Conservation (phyloP, 2,888 invertebrate genomes). For the Hylaea fasciaria region DNA sequence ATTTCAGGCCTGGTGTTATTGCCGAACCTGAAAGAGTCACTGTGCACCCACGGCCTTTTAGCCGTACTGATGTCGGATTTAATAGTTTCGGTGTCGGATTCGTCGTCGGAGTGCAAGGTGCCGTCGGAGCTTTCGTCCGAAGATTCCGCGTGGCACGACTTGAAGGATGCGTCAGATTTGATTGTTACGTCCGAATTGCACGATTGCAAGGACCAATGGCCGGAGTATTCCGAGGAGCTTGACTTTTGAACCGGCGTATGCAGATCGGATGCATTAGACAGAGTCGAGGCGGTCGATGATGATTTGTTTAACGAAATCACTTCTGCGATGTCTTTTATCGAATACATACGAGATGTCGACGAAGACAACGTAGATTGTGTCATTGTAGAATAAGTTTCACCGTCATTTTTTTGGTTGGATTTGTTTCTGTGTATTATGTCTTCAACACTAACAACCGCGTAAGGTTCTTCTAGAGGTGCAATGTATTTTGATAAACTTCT, state of each 20-base stretch:
- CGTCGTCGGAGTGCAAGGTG: slow-evolving; percentile 76
- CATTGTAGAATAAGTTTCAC: slow-evolving; percentile 64
- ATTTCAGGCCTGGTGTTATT: slow-evolving; percentile 58
- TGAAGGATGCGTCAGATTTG: slow-evolving; percentile 73
- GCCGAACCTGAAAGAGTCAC: slow-evolving; percentile 76
- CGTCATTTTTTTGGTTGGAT: slow-evolving; percentile 42
- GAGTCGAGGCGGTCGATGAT: slow-evolving; percentile 65
- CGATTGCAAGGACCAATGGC: slow-evolving; percentile 75
- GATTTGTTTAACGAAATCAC: slow-evolving; percentile 71
- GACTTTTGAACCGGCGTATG: slow-evolving; percentile 71
- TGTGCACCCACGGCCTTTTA: slow-evolving; percentile 79
- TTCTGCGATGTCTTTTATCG: slow-evolving; percentile 76
- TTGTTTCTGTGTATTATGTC: slow-evolving; percentile 62
- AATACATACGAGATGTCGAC: slow-evolving; percentile 68
- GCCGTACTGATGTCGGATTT: slow-evolving; percentile 73
- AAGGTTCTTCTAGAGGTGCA: slow-evolving; percentile 74
- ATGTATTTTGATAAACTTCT: slow-evolving; percentile 64
- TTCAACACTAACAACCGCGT: slow-evolving; percentile 66
- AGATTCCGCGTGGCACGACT: slow-evolving; percentile 74
- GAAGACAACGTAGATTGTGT: slow-evolving; percentile 68
- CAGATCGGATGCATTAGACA: slow-evolving; percentile 70
- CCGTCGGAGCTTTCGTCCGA: slow-evolving; percentile 73
- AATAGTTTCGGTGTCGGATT: slow-evolving; percentile 76
- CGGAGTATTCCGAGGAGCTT: slow-evolving; percentile 79
- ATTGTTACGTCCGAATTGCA: slow-evolving; percentile 76